phyloP scores from a whole-genome alignment of 2,113 vertebrate genomes.

The Lampris incognitus region DNA sequence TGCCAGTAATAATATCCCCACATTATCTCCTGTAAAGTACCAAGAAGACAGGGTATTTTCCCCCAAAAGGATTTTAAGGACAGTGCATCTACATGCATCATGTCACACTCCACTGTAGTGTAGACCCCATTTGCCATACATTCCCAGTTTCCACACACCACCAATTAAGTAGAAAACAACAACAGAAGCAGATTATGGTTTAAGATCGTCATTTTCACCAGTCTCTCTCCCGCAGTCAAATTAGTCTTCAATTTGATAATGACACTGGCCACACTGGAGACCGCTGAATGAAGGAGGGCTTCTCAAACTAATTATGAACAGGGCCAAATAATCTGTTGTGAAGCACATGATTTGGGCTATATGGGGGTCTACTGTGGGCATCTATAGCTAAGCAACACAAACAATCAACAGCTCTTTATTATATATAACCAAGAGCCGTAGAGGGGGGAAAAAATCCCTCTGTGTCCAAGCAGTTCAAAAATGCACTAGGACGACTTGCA shows the following conservation, averaged over 20 bases:
- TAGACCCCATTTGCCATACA: constrained; percentile 9
- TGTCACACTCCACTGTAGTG: constrained; percentile 6
- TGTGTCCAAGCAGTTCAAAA: constrained; percentile 12
- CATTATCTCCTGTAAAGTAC: constrained; percentile 21
- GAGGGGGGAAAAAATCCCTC: constrained; percentile 9
- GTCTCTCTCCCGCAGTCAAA: not conserved
- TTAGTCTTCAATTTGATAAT: constrained; percentile 5
- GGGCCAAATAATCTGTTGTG: not conserved
- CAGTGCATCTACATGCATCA: not conserved
- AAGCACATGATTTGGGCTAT: constrained; percentile 25
- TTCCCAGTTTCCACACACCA: not conserved
- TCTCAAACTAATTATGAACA: constrained; percentile 15
- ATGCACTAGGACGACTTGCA: not conserved
- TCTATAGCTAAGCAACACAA: constrained; percentile 14
- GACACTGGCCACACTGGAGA: constrained; percentile 25
- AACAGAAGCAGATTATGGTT: not conserved
- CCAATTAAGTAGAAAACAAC: constrained; percentile 8
- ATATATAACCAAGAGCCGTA: not conserved
- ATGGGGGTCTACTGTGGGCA: constrained; percentile 24
- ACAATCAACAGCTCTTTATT: not conserved
- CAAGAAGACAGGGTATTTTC: not conserved
- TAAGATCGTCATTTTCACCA: constrained; percentile 5
- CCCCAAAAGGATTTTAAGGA: not conserved
- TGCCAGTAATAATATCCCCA: constrained; percentile 36
- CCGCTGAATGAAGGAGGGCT: not conserved